A percentile compares a stretch with the other conserved stretches of the same genome.
Conservation (phyloP, 2,113 vertebrate genomes). For the Tachysurus fulvidraco region DNA sequence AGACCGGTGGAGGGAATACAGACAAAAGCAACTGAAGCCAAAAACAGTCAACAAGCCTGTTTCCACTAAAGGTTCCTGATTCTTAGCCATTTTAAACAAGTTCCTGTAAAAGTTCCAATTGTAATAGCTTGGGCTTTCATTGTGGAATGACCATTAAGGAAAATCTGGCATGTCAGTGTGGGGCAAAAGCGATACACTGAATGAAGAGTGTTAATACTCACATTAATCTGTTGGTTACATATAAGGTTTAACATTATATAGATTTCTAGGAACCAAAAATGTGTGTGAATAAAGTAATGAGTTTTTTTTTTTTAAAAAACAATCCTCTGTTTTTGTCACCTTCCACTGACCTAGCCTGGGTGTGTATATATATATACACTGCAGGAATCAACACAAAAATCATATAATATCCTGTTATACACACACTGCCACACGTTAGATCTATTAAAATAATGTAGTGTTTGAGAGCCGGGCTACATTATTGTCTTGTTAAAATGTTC, state of each 20-base stretch:
- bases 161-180: not conserved
- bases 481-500: not conserved
- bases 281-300: not conserved
- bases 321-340: not conserved
- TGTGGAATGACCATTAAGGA: not conserved
- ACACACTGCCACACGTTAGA: not conserved
- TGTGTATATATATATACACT: not conserved
- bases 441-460: not conserved
- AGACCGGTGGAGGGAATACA: not conserved
- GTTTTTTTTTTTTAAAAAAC: not conserved
- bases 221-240: not conserved
- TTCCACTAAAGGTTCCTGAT: not conserved
- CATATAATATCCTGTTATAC: not conserved
- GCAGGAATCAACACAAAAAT: not conserved
- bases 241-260: not conserved
- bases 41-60: not conserved
- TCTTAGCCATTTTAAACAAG: not conserved
- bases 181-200: not conserved
- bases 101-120: not conserved
- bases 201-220: not conserved
- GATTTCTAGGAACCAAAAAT: not conserved
- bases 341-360: not conserved
- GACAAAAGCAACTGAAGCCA: not conserved
- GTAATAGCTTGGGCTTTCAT: not conserved
- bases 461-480: not conserved